Evolutionary conservation across 1,140 invertebrate species (phyloP).

Genomic region (Bombus waltoni): DNA sequence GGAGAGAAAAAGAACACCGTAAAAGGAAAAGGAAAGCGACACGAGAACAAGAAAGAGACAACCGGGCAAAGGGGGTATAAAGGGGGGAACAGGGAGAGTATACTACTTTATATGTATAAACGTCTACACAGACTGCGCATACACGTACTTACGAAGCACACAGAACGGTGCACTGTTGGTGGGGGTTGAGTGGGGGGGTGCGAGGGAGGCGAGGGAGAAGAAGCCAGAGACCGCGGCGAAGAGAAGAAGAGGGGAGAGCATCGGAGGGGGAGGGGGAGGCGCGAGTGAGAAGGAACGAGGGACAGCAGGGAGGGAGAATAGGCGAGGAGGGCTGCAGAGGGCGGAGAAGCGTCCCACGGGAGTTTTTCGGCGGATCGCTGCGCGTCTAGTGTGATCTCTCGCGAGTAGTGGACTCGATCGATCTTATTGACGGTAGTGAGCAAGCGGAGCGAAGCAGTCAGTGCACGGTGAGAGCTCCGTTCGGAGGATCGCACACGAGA

Average conservation of each 20-base stretch:
- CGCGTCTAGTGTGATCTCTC: slow-evolving; percentile 72
- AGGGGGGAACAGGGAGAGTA: slow-evolving; percentile 7
- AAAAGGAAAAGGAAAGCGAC: slow-evolving; percentile 24
- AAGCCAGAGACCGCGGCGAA: slow-evolving; percentile 26
- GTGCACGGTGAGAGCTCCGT: slow-evolving; percentile 48
- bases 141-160: not conserved
- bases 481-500: slow-evolving; percentile 37
- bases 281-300: slow-evolving; percentile 35
- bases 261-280: slow-evolving; percentile 60
- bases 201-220: slow-evolving; percentile 15
- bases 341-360: slow-evolving; percentile 69
- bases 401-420: slow-evolving; percentile 62
- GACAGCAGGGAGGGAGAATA: slow-evolving; percentile 52
- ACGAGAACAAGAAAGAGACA: slow-evolving; percentile 13
- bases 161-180: slow-evolving; percentile 42
- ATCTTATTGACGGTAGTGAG: slow-evolving; percentile 60
- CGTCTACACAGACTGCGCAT: slow-evolving; percentile 10
- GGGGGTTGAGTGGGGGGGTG: slow-evolving; percentile 51
- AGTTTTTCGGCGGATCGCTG: slow-evolving; percentile 73
- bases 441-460: slow-evolving; percentile 38
- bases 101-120: not conserved
- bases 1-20: slow-evolving; percentile 10
- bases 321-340: slow-evolving; percentile 66
- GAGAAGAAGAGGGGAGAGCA: slow-evolving; percentile 58
- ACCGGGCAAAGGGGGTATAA: not conserved